Base-by-base conservation (phyloP, 2,113 vertebrate genomes). In the Ictidomys tridecemlineatus region DNA sequence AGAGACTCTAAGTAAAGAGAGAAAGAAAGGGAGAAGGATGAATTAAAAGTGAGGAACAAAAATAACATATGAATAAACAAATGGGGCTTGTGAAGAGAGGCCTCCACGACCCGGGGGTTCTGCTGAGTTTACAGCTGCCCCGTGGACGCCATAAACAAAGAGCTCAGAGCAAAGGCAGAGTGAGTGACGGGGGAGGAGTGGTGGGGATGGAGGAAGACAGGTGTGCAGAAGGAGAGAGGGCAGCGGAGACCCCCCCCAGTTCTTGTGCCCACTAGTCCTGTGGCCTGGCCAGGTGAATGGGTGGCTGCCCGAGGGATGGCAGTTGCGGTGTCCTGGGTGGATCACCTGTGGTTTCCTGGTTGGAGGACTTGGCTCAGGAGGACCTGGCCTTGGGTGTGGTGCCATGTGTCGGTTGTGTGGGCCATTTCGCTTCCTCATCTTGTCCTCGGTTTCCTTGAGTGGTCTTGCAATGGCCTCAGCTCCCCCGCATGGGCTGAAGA, bases 31-130 rank as follows among this genome's bases (percentile, higher is more conserved):
- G 28, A 65, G 53, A 24, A 69, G 63, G 76, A 24, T 4, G 34
- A 51, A 37, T 37, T 28, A 69, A 61, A 39, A 65, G 51, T 17
- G 30, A 63, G 69, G 48, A 8, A 22, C 24, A 2, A 39, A 85
- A 48, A 9, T 8, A 24, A 2, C 11, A 5, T 0, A 0, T 22
- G 9, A 9, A 17, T 14, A 20, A 45, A 1, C 16, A 13, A 63
- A 30, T 1, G 42, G 63, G 79, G 4, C 65, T 85, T 11, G 58
- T 3, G 58, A 78, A 65, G 37, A 53, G 79, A 26, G 12, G 42
- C 0, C 39, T 86, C 18, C 0, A 0, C 1, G 72, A 34, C 17
- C 37, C 24, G 1, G 39, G 34, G 56, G 42, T 30, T 76, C 0
- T 1, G 17, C 2, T 56, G 2, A 3, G 14, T 18, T 58, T 18